Evolutionary conservation across 2,113 vertebrate genomes (phyloP), one percentile per base, ranked within the genome.

Genomic region (Labeo rohita): DNA sequence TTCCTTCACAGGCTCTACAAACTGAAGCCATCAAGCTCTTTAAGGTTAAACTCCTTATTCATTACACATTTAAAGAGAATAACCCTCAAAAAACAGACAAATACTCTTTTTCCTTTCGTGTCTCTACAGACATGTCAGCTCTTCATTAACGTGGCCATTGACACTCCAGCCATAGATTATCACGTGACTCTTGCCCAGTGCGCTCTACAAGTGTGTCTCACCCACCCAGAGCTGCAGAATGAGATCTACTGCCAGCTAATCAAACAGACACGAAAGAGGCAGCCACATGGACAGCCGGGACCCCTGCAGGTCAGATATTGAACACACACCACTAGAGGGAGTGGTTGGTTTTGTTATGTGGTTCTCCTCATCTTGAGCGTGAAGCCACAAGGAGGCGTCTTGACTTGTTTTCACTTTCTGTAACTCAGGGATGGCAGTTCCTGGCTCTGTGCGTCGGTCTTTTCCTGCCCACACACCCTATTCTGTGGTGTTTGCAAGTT

Each of bases 11-110:
- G 93, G 98, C 98, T 65, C 93, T 99, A 80, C 98, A 97, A 92
- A 99, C 98, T 0, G 98, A 99, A 93, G 98, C 98, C 10, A 95
- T 99, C 86, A 99, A 99, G 92, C 94, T 99, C 91, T 99, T 99
- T 91, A 99, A 99, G 97, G 98, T 98, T 63, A 94, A 92, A 90
- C 15, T 61, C 12, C n/a, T 75, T 28, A 12, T 50, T 39, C 23
- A 59, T 43, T 50, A 18, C n/a, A 70, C 6, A 16, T 45, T 73
- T 63, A 43, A 4, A 50, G 9, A 15, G 11, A 12, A 59, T 28
- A 50, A 34, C 73, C 66, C 12, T n/a, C 21, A 50, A 61, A n/a
- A 43, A 43, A 50, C 15, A 34, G 15, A 10, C 12, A 10, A 54
- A 54, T 23, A 52, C 21, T 23, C 28, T 43, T 65, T 13, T 49